Conservation (phyloP, 2,797 vertebrate genomes). For the Clarias laeviceps region DNA sequence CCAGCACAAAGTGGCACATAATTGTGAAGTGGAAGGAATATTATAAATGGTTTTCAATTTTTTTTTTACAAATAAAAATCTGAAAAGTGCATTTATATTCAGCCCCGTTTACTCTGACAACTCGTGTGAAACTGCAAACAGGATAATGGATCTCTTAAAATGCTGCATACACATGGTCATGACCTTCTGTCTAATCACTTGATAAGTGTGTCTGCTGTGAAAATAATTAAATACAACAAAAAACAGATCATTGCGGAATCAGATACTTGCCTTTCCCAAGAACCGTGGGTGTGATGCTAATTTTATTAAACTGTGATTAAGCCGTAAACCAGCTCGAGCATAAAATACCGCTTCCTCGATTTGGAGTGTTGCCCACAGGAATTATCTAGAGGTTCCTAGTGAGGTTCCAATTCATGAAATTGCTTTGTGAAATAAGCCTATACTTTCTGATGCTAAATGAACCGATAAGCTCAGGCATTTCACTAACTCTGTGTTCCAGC, state of each 20-base stretch:
- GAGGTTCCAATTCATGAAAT: not conserved
- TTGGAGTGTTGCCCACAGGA: not conserved
- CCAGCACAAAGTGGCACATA: too few relatives aligned
- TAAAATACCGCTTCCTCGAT: not conserved
- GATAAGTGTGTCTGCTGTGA: not conserved
- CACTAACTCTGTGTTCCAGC: not conserved
- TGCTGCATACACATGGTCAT: not conserved
- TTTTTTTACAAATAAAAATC: too few relatives aligned
- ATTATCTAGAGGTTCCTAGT: not conserved
- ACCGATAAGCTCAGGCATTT: not conserved
- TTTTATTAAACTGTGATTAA: constrained; percentile 8
- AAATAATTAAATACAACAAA: not conserved
- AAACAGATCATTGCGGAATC: not conserved
- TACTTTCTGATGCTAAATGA: not conserved
- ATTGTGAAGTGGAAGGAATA: too few relatives aligned
- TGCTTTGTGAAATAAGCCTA: not conserved
- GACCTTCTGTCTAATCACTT: not conserved
- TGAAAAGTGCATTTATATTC: too few relatives aligned
- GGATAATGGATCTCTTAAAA: not conserved
- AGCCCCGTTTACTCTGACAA: too few relatives aligned
- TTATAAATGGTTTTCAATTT: too few relatives aligned
- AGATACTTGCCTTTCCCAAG: not conserved
- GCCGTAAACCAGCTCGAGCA: not conserved
- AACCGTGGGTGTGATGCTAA: constrained; percentile 1
- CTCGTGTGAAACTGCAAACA: too few relatives aligned